Conservation (phyloP, 2,113 vertebrate species). For the Dermatemys mawii region DNA sequence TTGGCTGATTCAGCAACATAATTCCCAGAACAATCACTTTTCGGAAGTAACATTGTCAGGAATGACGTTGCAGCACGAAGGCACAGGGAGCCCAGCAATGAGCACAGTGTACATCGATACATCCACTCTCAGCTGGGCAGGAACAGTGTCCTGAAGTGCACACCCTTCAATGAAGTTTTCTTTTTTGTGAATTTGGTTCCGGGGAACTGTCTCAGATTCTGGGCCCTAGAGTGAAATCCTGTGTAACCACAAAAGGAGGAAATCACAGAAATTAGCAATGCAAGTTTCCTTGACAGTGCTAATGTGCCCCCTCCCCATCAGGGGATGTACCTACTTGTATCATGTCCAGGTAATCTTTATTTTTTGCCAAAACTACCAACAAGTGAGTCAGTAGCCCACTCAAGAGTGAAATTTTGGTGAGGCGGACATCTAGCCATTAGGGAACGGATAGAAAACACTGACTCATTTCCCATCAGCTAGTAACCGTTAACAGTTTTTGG, state of each 20-base stretch:
- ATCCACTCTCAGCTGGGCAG: neutral
- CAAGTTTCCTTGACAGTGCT: neutral
- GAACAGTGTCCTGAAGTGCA: neutral
- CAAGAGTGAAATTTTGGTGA: neutral
- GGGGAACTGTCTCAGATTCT: neutral
- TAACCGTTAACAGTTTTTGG: neutral
- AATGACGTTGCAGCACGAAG: neutral
- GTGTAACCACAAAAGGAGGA: neutral
- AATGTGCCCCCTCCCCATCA: neutral
- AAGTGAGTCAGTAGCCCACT: neutral
- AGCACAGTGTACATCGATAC: neutral
- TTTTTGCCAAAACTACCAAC: neutral
- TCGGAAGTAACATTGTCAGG: neutral
- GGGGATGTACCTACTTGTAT: neutral
- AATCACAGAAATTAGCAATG: neutral
- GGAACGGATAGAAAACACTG: neutral
- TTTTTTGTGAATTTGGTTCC: neutral
- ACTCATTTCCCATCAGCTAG: neutral
- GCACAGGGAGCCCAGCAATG: neutral
- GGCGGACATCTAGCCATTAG: neutral
- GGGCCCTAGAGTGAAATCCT: neutral
- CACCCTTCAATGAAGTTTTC: neutral
- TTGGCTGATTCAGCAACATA: neutral
- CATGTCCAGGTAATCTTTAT: neutral
- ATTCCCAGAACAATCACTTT: neutral